Percentiles rank a stretch among this genome's conserved stretches.
Conservation (phyloP, 2,113 vertebrate species). For the Melierax canorus region DNA sequence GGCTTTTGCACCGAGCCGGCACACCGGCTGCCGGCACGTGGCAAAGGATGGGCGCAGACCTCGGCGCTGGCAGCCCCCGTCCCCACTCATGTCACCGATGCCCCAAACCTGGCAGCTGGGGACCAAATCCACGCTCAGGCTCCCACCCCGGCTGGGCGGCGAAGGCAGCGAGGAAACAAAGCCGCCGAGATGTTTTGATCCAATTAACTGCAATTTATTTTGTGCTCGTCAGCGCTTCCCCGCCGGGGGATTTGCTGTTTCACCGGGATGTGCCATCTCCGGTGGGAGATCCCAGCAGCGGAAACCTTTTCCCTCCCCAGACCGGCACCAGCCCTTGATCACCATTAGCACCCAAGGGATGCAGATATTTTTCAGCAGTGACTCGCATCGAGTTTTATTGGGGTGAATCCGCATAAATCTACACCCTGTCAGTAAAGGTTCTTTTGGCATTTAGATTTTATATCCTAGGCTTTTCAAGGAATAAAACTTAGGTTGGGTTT, state of each 20-base stretch:
- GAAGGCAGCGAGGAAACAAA: not conserved
- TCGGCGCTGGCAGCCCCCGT: not conserved
- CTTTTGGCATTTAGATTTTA: not conserved
- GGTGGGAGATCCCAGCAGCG: not conserved
- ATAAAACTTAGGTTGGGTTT: not conserved
- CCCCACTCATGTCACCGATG: not conserved
- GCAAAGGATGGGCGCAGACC: not conserved
- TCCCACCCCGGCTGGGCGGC: not conserved
- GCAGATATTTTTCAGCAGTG: not conserved
- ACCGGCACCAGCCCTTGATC: rapidly evolving
- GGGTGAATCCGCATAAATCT: not conserved
- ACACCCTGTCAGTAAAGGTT: not conserved
- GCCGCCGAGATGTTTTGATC: not conserved
- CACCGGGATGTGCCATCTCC: not conserved
- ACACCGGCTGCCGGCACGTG: not conserved
- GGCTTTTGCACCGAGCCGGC: not conserved
- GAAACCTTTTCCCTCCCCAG: not conserved
- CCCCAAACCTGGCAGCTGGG: not conserved
- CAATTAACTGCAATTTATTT: not conserved
- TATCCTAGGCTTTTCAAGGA: not conserved
- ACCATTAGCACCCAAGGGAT: not conserved
- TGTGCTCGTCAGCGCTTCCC: not conserved
- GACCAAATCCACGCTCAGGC: rapidly evolving
- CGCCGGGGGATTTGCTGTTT: not conserved
- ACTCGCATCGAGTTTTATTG: not conserved